Conservation (phyloP, 2,113 vertebrate species). For the Datnioides undecimradiatus region DNA sequence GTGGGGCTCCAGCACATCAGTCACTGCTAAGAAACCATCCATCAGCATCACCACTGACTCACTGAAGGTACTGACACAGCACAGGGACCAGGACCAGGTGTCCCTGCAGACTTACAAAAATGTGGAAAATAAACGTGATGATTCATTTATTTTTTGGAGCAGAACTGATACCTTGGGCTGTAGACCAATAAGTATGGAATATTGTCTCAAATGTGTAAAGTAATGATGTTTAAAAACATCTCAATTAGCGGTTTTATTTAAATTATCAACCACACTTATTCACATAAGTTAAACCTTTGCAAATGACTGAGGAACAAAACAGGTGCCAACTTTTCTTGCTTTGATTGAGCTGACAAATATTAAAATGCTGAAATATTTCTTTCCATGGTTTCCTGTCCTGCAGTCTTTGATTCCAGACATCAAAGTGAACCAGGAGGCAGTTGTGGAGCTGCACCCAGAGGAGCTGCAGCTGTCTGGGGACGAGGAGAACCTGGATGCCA, state of each 20-base stretch:
- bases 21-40: constrained; percentile 92
- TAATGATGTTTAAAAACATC: neutral
- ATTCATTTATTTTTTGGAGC: neutral
- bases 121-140: neutral
- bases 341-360: neutral
- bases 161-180: neutral
- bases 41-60: constrained; percentile 95
- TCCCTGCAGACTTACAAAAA: neutral
- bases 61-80: constrained; percentile 86
- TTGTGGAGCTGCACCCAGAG: constrained; percentile 92
- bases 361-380: neutral
- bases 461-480: constrained; percentile 91
- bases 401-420: constrained; percentile 95
- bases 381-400: neutral
- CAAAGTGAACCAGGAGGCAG: constrained; percentile 90
- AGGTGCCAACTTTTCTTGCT: neutral
- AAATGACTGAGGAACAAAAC: neutral
- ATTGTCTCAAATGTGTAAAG: neutral
- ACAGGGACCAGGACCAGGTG: neutral
- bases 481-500: constrained; percentile 81
- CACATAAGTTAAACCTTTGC: neutral
- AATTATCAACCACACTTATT: neutral
- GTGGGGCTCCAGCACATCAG: constrained; percentile 92
- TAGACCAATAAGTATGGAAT: neutral
- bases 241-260: neutral